A percentile compares a stretch with the other conserved stretches of the same genome.
Evolutionary conservation across 92 coral and sea anemone species (phyloP).

Genomic region (Epizoanthus rinbou): DNA sequence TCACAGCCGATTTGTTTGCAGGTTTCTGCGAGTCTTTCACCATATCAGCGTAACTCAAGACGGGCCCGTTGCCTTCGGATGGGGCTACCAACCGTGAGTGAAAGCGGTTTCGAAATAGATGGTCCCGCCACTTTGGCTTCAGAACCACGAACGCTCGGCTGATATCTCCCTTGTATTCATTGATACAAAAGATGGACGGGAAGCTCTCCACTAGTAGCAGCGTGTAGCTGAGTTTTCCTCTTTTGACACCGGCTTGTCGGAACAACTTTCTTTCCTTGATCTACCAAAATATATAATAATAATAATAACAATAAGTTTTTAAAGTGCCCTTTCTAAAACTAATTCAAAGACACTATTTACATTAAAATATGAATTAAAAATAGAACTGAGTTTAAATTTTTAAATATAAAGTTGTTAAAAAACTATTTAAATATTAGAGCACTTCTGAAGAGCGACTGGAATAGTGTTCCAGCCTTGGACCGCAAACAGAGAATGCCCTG

Average conservation of each 20-base stretch:
- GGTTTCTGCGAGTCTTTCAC: conserved; percentile 20
- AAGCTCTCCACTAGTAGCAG: conserved; percentile 38
- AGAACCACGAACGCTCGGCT: conserved; percentile 8
- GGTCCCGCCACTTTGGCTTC: conserved; percentile 21
- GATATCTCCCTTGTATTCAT: conserved; percentile 5
- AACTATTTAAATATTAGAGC: no score
- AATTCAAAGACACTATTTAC: no score
- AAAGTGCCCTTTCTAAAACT: no score
- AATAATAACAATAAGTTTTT: no score
- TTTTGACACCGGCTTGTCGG: conserved; percentile 29
- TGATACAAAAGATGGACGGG: conserved; percentile 34
- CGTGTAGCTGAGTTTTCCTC: conserved; percentile 23
- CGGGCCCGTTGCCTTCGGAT: neutral
- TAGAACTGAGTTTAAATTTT: no score
- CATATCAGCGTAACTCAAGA: conserved; percentile 32
- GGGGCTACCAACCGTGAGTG: conserved; percentile 4
- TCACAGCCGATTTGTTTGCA: neutral
- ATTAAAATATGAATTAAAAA: no score
- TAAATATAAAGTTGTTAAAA: no score
- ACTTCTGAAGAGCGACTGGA: no score
- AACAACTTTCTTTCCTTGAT: conserved; percentile 19
- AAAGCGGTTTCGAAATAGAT: conserved; percentile 23
- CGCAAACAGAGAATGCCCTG: no score
- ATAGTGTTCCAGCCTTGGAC: no score
- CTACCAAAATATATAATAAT: neutral